These are phyloP conservation scores for Agapornis canus DNA, from an alignment of 2,797 vertebrate species.

Conservation along the genomic window DNA sequence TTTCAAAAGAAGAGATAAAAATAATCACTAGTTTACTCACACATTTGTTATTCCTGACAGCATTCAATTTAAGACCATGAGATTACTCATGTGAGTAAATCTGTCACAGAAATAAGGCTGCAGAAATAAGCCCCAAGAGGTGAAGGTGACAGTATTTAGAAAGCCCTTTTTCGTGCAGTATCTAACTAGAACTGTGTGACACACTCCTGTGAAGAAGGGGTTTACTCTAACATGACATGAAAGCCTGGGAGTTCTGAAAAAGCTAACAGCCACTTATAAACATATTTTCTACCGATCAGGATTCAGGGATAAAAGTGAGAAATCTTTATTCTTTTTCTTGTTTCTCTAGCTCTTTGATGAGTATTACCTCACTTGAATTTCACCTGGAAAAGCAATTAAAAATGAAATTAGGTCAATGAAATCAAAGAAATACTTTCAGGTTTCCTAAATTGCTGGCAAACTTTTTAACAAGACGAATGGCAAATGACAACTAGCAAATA, in stretches of 20 bases:
- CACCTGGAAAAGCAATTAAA: conserved; percentile 17
- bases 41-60: neutral
- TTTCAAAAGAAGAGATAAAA: neutral
- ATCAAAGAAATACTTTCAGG: neutral
- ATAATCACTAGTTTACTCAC: neutral
- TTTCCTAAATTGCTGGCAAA: neutral
- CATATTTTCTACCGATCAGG: neutral
- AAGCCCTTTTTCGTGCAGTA: neutral
- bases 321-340: neutral
- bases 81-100: neutral
- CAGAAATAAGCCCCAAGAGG: neutral
- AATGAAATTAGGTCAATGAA: conserved; percentile 3
- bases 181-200: neutral
- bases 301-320: neutral
- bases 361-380: neutral
- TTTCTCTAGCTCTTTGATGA: neutral
- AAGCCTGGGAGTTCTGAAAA: neutral
- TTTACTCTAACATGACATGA: neutral
- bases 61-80: neutral
- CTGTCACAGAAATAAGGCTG: neutral
- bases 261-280: neutral
- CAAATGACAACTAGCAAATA: neutral
- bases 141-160: neutral
- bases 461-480: neutral
- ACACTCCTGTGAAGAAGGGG: neutral